These are phyloP conservation scores for Centruroides sculpturatus DNA, from an alignment of 1,140 invertebrate species.

Conservation along the genomic window DNA sequence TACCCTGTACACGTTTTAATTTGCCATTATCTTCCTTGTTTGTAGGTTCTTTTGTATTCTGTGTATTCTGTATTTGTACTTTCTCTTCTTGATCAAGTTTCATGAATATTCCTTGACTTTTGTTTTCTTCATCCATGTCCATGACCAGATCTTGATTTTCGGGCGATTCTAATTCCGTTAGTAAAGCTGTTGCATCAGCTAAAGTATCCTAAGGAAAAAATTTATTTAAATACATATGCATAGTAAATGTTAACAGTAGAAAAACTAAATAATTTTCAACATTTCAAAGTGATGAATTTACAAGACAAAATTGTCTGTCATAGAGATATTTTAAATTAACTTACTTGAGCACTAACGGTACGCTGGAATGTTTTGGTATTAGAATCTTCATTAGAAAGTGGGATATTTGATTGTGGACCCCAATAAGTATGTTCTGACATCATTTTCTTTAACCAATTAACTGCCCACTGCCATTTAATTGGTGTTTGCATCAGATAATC, in stretches of 20 bases:
- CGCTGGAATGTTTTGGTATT: slow-evolving; percentile 35
- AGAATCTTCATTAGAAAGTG: slow-evolving; percentile 34
- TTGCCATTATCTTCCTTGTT: not conserved
- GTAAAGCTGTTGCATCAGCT: slow-evolving; percentile 31
- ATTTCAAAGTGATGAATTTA: too few relatives aligned
- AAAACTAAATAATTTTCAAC: too few relatives aligned
- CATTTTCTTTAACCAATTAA: slow-evolving; percentile 36
- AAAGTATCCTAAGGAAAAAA: slow-evolving; percentile 28
- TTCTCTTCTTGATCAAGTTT: slow-evolving; percentile 1
- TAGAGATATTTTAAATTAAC: not conserved
- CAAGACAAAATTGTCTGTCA: too few relatives aligned
- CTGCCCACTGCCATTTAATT: slow-evolving; percentile 36
- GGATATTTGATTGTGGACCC: slow-evolving; percentile 21
- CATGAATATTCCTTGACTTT: not conserved
- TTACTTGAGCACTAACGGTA: slow-evolving; percentile 36
- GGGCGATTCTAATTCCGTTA: slow-evolving; percentile 29
- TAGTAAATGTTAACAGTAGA: not conserved
- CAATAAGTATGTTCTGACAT: slow-evolving; percentile 31
- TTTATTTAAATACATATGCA: not conserved
- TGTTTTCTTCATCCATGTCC: slow-evolving; percentile 19
- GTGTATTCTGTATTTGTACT: not conserved
- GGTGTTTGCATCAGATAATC: slow-evolving; percentile 33
- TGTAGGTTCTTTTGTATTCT: not conserved
- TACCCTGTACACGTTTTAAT: not conserved
- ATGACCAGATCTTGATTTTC: slow-evolving; percentile 22